Percentiles rank a stretch among this genome's conserved stretches.
phyloP scores from a whole-genome alignment of 2,113 vertebrate genomes.

The Dermatemys mawii region DNA sequence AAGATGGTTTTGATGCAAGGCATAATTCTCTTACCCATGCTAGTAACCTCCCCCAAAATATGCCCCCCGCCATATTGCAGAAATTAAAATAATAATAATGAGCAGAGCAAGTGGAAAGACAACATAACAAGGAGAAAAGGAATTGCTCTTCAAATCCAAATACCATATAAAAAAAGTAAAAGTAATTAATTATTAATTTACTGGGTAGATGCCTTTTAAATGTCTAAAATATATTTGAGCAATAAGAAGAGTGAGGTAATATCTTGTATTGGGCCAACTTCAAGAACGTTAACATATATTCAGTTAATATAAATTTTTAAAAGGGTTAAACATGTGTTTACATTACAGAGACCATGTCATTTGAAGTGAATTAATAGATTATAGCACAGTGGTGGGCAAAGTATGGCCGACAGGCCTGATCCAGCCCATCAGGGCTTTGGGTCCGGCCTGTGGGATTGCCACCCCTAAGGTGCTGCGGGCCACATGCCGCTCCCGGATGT shows the following conservation, averaged over 20 bases:
- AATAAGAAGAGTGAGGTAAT: background rate
- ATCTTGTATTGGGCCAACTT: background rate
- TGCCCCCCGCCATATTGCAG: background rate
- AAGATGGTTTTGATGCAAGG: background rate
- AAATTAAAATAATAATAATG: background rate
- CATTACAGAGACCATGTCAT: background rate
- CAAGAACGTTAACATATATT: background rate
- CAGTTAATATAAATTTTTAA: background rate
- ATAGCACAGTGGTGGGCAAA: background rate
- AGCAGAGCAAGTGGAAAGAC: background rate
- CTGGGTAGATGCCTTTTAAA: background rate
- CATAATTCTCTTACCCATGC: background rate
- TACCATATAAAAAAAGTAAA: background rate
- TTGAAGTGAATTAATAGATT: background rate
- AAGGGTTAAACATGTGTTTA: background rate
- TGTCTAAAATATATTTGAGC: background rate
- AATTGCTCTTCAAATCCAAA: background rate
- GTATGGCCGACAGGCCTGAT: too few species aligned
- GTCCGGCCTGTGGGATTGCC: too few species aligned
- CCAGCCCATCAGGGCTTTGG: too few species aligned
- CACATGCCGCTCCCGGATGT: too few species aligned
- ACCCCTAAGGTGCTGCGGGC: too few species aligned
- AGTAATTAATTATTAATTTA: rapidly evolving
- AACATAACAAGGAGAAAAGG: background rate
- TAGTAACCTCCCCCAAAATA: too few species aligned